phyloP scores from a whole-genome alignment of 1,140 invertebrate genomes.

The Tachypleus tridentatus region DNA sequence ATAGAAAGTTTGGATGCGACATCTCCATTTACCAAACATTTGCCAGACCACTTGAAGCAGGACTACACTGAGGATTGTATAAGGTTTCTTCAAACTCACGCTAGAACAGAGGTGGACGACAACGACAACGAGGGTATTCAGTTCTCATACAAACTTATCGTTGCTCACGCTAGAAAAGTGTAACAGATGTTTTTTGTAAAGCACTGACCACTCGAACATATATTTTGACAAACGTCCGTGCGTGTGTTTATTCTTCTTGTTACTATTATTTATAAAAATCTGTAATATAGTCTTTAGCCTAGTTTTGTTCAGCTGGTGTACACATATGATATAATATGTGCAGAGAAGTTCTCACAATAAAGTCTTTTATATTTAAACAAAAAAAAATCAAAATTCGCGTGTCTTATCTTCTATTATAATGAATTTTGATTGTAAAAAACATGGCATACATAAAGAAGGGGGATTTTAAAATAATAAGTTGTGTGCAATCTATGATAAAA shows the following conservation, averaged over 20 bases:
- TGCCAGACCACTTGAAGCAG: constrained; percentile 48
- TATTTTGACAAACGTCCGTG: too few species aligned
- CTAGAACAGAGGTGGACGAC: constrained; percentile 19
- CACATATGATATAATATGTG: background rate
- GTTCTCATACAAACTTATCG: constrained; percentile 26
- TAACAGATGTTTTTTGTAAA: background rate
- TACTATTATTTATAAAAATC: background rate
- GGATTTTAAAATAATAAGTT: too few species aligned
- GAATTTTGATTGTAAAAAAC: background rate
- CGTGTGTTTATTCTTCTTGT: too few species aligned
- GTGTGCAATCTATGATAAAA: too few species aligned
- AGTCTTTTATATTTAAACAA: background rate
- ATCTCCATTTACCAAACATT: constrained; percentile 55
- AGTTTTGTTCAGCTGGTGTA: background rate
- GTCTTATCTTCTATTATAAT: background rate
- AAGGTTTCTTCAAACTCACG: constrained; percentile 28
- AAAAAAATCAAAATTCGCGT: background rate
- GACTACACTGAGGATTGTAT: constrained; percentile 43
- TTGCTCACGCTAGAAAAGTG: constrained; percentile 23
- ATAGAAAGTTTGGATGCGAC: constrained; percentile 55
- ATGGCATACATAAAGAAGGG: too few species aligned
- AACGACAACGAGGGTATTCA: constrained; percentile 23
- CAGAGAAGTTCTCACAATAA: background rate
- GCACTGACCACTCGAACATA: too few species aligned
- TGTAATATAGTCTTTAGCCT: background rate